phyloP scores from a whole-genome alignment of 2,888 invertebrate genomes.

The Drosophila mimetica region DNA sequence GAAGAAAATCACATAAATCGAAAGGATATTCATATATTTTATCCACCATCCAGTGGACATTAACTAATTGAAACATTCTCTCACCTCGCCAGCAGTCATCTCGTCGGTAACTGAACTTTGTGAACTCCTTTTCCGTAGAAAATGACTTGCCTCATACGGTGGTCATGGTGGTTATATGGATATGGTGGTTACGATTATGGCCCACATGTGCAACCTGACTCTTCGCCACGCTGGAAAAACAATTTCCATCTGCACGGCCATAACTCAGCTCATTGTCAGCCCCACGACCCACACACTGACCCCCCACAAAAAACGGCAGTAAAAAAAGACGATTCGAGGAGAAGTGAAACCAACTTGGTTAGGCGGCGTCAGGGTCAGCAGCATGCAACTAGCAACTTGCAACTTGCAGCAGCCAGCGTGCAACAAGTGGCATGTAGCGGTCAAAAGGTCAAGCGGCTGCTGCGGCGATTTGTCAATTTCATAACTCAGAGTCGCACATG shows the following conservation, averaged over 20 bases:
- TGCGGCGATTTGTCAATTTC: conserved; percentile 81
- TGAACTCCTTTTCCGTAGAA: conserved; percentile 38
- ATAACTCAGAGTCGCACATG: conserved; percentile 58
- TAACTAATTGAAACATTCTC: conserved; percentile 50
- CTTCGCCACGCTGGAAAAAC: conserved; percentile 44
- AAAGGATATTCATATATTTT: background rate
- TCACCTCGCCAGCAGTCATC: conserved; percentile 39
- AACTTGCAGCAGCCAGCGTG: conserved; percentile 17
- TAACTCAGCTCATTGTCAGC: conserved; percentile 74
- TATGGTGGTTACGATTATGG: conserved; percentile 36
- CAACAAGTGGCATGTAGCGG: conserved; percentile 56
- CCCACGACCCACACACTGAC: conserved; percentile 72
- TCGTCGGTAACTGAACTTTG: conserved; percentile 29
- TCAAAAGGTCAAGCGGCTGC: conserved; percentile 59
- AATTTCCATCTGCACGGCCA: conserved; percentile 67
- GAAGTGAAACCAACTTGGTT: conserved; percentile 25
- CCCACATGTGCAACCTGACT: conserved; percentile 55
- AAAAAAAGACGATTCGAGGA: conserved; percentile 9
- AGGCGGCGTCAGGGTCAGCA: conserved; percentile 34
- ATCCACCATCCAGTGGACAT: conserved; percentile 11
- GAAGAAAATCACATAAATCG: conserved; percentile 4
- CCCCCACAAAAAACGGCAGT: conserved; percentile 23
- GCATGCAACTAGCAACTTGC: conserved; percentile 26
- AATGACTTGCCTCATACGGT: conserved; percentile 31
- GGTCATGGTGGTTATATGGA: conserved; percentile 31